phyloP scores from a whole-genome alignment of 2,888 invertebrate species.

The Limenitis arthemis region DNA sequence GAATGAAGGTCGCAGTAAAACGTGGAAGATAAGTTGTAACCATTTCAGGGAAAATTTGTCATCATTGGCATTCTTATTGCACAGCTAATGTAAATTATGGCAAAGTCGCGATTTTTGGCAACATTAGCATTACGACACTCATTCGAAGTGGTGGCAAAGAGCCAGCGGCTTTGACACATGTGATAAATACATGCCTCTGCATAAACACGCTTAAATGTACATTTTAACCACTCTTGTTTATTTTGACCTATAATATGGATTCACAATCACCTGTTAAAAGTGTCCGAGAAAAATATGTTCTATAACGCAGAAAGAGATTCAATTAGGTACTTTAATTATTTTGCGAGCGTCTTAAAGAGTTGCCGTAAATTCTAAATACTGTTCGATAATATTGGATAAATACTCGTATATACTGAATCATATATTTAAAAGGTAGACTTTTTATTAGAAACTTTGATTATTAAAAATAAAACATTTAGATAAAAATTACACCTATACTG shows the following conservation, averaged over 20 bases:
- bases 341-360: too few species aligned
- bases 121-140: slow-evolving; percentile 4
- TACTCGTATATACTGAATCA: too few species aligned
- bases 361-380: background rate
- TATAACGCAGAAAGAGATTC: background rate
- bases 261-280: background rate
- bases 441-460: too few species aligned
- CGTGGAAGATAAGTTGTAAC: background rate
- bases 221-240: background rate
- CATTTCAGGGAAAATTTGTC: background rate
- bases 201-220: slow-evolving; percentile 3
- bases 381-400: too few species aligned
- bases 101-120: slow-evolving; percentile 2
- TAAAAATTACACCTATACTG: too few species aligned
- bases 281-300: background rate
- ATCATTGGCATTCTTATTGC: background rate
- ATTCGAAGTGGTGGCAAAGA: slow-evolving; percentile 1
- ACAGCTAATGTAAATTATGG: background rate
- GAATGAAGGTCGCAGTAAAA: background rate
- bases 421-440: too few species aligned
- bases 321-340: too few species aligned
- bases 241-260: background rate
- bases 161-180: slow-evolving; percentile 1
- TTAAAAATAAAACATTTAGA: too few species aligned
- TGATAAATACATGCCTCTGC: slow-evolving; percentile 6